phyloP scores from a whole-genome alignment of 2,888 invertebrate genomes.

The Polydrusus pterygomalis region DNA sequence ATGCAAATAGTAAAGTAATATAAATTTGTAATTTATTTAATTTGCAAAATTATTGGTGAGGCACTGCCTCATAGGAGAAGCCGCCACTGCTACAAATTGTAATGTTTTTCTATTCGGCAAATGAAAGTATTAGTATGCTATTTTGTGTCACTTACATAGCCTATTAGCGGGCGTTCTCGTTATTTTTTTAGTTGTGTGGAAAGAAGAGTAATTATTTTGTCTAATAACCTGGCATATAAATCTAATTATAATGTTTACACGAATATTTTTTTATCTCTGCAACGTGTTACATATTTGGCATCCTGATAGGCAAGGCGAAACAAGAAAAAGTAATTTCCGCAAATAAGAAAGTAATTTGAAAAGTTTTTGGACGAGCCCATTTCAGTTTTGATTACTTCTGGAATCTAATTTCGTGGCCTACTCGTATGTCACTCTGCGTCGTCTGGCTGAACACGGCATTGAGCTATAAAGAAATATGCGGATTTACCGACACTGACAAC shows the following conservation, averaged over 20 bases:
- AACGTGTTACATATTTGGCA: conserved; percentile 20
- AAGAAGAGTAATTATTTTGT: too few relatives aligned
- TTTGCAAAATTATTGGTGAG: too few relatives aligned
- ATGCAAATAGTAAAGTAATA: too few relatives aligned
- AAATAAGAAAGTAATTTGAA: conserved; percentile 33
- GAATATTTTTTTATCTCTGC: background rate
- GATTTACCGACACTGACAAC: background rate
- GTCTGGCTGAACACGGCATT: background rate
- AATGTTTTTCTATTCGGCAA: too few relatives aligned
- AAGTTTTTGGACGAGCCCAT: conserved; percentile 25
- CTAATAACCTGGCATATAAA: too few relatives aligned
- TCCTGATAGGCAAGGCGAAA: conserved; percentile 18
- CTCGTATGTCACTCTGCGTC: conserved; percentile 8
- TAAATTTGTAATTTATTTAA: too few relatives aligned
- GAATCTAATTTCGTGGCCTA: conserved; percentile 15
- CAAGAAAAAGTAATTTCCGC: conserved; percentile 27
- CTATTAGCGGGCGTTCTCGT: too few relatives aligned
- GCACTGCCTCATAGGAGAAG: too few relatives aligned
- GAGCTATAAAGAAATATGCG: background rate
- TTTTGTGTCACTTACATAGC: too few relatives aligned
- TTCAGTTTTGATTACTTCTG: conserved; percentile 26
- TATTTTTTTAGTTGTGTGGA: too few relatives aligned
- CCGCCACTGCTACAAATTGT: too few relatives aligned
- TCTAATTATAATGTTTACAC: background rate
- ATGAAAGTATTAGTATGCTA: too few relatives aligned